Base-by-base conservation (phyloP, 2,113 vertebrate genomes). In the Cranoglanis bouderius region DNA sequence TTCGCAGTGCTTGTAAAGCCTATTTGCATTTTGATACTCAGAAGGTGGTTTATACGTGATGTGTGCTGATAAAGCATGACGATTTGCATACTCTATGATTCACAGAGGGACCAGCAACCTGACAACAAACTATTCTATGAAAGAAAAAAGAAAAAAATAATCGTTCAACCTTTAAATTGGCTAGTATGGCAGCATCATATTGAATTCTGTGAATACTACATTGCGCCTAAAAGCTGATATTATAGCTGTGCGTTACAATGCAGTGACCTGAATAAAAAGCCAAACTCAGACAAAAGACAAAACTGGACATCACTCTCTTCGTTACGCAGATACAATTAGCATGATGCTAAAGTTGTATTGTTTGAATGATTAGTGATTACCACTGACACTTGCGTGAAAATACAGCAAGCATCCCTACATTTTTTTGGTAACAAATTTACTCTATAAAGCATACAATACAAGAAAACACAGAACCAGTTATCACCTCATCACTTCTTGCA, bases 1-100 rank as follows among this genome's bases (percentile, higher is more conserved):
- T 65, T 49, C 65, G 61, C 35, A 63, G 12, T 13, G n/a, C 35
- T 18, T 75, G 51, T 86, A 32, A 53, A 80, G 6, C 46, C 5
- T 29, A 14, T n/a, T 29, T n/a, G 38, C 16, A 43, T 24, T 26
- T 24, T 46, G 24, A n/a, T 51, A 8, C 29, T 7, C 13, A 49
- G 75, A 26, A 38, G 49, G n/a, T 67, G 77, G 16, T 51, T 87
- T 80, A 63, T 81, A 63, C 29, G 46, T 70, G 51, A 82, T 3
- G 51, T 40, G 86, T 53, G 78, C 46, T 70, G 7, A 16, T 55
- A 82, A 88, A 82, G 61, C 77, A 24, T 18, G 86, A 38, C 32
- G 51, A 49, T 53, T 38, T 26, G 40, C 29, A 3, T 38, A 10
- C 16, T 40, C 40, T 46, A 16, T 77, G 43, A 77, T 14, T 49